Base-by-base conservation (phyloP, 2,888 invertebrate genomes). In the Timema podura region DNA sequence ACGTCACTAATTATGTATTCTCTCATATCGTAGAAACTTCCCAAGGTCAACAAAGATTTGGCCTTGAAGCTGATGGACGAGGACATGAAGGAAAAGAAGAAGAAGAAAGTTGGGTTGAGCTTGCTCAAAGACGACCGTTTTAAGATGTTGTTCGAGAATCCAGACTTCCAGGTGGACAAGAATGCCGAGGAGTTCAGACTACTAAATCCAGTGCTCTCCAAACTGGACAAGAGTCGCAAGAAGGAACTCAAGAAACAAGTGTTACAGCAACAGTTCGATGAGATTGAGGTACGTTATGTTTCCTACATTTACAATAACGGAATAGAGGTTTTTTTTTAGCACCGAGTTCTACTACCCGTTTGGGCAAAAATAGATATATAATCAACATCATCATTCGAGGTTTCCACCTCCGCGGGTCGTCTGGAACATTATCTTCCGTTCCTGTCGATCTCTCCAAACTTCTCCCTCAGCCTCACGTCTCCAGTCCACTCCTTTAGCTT, bases 161-260 rank as follows among this genome's bases (percentile, higher is more conserved):
- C 95, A 11, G 95, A 96, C 79, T 98, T 93, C 81, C 90, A 96
- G 82, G 91, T 98, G 70, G 93, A 97, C 79, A 91, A 88, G 76
- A 88, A 88, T 78, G 89, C 93, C 66, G 93, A 95, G 77, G 96
- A 96, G 79, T 98, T 88, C 80, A 86, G 81, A 68, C 84, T 97
- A 72, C 83, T 96, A 30, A 95, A 96, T 80, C 96, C 96, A 30
- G 93, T 95, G 6, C 83, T 97, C 51, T 91, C 93, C 48, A 89
- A 92, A 76, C 80, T 95, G 67, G 92, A 92, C 75, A 92, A 90
- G 78, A 85, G 82, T 11, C 88, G 87, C 79, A 81, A 86, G 64
- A 91, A 89, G 77, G 71, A 71, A 47, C 79, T 86, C 45, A 83
- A 83, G 73, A 84, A 86, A 77, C 85, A 85, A 73, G 79, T 85